Base-by-base conservation (phyloP, 2,113 vertebrate genomes). In the Alexandromys fortis region DNA sequence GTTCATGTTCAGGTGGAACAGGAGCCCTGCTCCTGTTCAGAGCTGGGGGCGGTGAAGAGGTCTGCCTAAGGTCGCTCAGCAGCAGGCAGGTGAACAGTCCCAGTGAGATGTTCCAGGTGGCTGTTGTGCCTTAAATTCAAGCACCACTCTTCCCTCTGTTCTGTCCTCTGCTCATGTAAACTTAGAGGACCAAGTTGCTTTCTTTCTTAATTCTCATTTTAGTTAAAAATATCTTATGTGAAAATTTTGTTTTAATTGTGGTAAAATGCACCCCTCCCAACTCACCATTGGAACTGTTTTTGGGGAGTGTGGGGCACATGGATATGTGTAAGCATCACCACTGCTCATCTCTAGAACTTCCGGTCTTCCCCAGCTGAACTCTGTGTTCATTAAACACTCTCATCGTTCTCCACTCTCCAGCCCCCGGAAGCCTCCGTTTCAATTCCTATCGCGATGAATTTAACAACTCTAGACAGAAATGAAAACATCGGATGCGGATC, bases 81-180 rank as follows among this genome's bases (percentile, higher is more conserved):
- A 21, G 24, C 1, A 21, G 24, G 65, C 52, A 47, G 9, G 47
- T 7, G 8, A 12, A 22, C 58, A 55, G 17, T 7, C 17, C 1
- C 3, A 4, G 3, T 1, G 8, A 42, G 21, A 58, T 24, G 42
- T 35, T 77, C 55, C 33, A 33, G 12, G 3, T 13, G 58, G 22
- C 42, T 17, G 10, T 10, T 24, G 1, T 9, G 10, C 3, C 35
- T 45, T 35, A 5, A 35, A 30, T n/a, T 35, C n/a, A 24, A 72
- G 21, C 0, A 8, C 33, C 12, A 28, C 3, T 10, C 19, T 21
- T 35, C 12, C 16, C 9, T 19, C 10, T 24, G 2, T 30, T 5
- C 33, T 35, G 35, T 49, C 14, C 19, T 26, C 4, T 35, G 58
- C 33, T n/a, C 28, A 6, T 4, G 52, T 2, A 0, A 14, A 72